Percentiles rank a stretch among this genome's conserved stretches.
Conservation (phyloP, 1,140 invertebrate species). For the Dendroctonus valens region DNA sequence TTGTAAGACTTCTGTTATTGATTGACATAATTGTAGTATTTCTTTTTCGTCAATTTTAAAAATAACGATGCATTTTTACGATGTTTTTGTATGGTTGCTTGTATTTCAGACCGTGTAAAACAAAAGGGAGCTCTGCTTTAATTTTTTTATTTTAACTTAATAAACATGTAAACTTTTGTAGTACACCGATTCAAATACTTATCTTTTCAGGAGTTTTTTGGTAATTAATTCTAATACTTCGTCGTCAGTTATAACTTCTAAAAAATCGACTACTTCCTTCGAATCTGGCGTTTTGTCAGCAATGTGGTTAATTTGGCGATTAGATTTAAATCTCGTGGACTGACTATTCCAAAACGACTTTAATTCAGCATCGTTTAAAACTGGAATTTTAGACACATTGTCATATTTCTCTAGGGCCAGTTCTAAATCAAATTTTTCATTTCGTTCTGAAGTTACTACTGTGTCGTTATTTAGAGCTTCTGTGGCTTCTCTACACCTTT, state of each 20-base stretch:
- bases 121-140: too few species aligned
- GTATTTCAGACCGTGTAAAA: too few species aligned
- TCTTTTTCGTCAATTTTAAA: too few species aligned
- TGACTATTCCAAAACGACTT: slow-evolving; percentile 13
- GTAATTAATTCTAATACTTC: slow-evolving; percentile 24
- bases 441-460: background rate
- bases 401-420: slow-evolving; percentile 5
- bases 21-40: too few species aligned
- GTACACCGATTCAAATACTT: background rate
- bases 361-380: slow-evolving; percentile 19
- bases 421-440: background rate
- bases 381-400: slow-evolving; percentile 15
- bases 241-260: slow-evolving; percentile 27
- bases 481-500: background rate
- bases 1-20: too few species aligned
- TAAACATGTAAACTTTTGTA: too few species aligned
- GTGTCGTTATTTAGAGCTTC: too few species aligned
- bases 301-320: background rate
- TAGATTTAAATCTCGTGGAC: slow-evolving; percentile 8
- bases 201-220: slow-evolving; percentile 5
- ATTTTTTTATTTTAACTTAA: too few species aligned
- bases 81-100: too few species aligned
- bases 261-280: slow-evolving; percentile 18
- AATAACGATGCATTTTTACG: too few species aligned
- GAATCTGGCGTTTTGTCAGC: background rate